These are phyloP conservation scores for Pangasius krempfi DNA, from an alignment of 2,797 vertebrate species.

Conservation along the genomic window DNA sequence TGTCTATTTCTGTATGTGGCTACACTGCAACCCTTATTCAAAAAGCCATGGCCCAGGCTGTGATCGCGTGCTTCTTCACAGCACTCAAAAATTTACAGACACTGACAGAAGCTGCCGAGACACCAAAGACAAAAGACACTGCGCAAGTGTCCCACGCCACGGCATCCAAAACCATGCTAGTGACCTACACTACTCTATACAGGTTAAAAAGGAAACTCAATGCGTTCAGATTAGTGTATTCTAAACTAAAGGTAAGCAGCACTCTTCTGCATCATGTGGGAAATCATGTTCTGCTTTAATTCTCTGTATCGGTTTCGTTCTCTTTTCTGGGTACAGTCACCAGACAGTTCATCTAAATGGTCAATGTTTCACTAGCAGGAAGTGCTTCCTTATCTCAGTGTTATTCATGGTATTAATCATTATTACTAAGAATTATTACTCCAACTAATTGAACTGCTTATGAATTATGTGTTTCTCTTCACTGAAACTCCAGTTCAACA, in stretches of 20 bases:
- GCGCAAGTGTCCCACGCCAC: neutral
- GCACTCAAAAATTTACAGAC: neutral
- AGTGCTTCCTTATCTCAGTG: conserved; percentile 27
- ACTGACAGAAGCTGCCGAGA: neutral
- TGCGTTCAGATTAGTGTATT: neutral
- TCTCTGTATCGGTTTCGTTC: neutral
- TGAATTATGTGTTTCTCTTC: conserved; percentile 47
- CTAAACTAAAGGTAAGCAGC: neutral
- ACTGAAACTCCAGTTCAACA: neutral
- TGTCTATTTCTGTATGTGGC: conserved; percentile 66
- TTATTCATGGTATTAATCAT: neutral
- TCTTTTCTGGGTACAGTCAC: neutral
- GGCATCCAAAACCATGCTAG: neutral
- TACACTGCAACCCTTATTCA: conserved; percentile 32
- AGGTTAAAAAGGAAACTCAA: neutral
- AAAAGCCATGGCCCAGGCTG: neutral
- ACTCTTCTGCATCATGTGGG: neutral
- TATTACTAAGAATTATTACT: neutral
- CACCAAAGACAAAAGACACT: neutral
- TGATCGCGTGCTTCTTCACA: conserved; percentile 13
- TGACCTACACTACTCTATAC: neutral
- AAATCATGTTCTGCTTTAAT: neutral
- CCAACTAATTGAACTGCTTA: conserved; percentile 22
- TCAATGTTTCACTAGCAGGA: conserved; percentile 32
- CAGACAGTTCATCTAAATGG: conserved; percentile 30